Evolutionary conservation across 2,888 invertebrate species (phyloP).

Genomic region (Drosophila antonietae): DNA sequence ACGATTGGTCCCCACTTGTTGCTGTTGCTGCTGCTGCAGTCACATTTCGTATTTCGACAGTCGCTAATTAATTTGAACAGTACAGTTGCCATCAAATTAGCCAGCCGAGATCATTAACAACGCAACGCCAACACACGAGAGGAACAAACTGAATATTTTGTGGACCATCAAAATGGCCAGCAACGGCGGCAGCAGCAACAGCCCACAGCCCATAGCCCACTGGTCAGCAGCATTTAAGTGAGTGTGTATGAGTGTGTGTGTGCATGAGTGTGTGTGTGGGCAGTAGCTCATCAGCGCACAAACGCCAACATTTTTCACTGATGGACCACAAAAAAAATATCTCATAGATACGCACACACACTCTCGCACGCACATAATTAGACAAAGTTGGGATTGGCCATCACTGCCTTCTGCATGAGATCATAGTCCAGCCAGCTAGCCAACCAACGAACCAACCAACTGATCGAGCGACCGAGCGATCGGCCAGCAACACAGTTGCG

Average conservation of each 20-base stretch:
- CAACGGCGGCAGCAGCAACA: constrained; percentile 1
- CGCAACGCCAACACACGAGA: constrained; percentile 59
- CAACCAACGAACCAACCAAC: constrained; percentile 41
- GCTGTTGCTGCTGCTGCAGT: constrained; percentile 39
- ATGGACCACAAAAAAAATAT: constrained; percentile 52
- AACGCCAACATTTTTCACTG: constrained; percentile 51
- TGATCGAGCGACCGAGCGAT: neutral
- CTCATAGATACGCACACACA: constrained; percentile 55
- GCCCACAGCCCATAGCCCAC: constrained; percentile 25
- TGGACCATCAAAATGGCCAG: constrained; percentile 63
- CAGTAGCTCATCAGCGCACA: constrained; percentile 48
- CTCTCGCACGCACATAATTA: constrained; percentile 45
- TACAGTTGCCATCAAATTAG: constrained; percentile 46
- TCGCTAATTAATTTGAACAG: constrained; percentile 43
- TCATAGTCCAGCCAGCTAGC: constrained; percentile 44
- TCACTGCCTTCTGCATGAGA: constrained; percentile 56
- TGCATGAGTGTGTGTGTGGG: constrained; percentile 46
- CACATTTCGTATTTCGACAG: constrained; percentile 19
- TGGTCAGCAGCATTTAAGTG: constrained; percentile 28
- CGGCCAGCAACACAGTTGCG: constrained; percentile 30
- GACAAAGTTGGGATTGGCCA: constrained; percentile 77
- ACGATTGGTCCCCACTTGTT: constrained; percentile 43
- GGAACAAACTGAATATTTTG: constrained; percentile 15
- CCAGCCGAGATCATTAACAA: constrained; percentile 57
- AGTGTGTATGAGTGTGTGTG: constrained; percentile 32